Evolutionary conservation across 2,888 invertebrate species (phyloP).

Genomic region (Geophilus truncorum): DNA sequence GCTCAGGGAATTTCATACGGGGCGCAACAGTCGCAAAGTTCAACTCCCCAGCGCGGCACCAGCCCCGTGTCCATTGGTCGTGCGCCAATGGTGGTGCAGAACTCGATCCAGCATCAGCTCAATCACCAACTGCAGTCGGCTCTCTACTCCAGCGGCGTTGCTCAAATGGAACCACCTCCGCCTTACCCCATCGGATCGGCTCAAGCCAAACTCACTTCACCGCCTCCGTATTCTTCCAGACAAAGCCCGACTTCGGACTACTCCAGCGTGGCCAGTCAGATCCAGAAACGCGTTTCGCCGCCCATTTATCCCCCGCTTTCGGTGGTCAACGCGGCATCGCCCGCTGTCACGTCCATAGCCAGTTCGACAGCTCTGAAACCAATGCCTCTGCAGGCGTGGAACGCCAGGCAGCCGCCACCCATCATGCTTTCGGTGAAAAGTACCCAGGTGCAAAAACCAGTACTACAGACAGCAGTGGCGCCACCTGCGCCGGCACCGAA

Average conservation of each 20-base stretch:
- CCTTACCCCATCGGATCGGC: slow-evolving; percentile 53
- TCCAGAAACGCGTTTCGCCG: not conserved
- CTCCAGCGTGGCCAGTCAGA: slow-evolving; percentile 33
- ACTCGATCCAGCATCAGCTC: slow-evolving; percentile 65
- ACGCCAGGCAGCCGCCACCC: slow-evolving; percentile 81
- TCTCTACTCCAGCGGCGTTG: not conserved
- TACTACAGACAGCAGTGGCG: slow-evolving; percentile 91
- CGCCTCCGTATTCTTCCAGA: slow-evolving; percentile 69
- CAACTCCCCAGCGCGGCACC: slow-evolving; percentile 44
- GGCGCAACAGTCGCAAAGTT: slow-evolving; percentile 40
- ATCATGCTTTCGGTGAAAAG: slow-evolving; percentile 96
- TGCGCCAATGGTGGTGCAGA: slow-evolving; percentile 69
- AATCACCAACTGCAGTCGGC: slow-evolving; percentile 75
- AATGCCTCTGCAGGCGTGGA: slow-evolving; percentile 77
- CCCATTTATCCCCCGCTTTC: slow-evolving; percentile 10
- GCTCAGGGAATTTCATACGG: not conserved
- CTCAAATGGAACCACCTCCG: slow-evolving; percentile 61
- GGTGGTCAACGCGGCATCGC: slow-evolving; percentile 47
- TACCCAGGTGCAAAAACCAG: slow-evolving; percentile 91
- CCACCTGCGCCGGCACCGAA: slow-evolving; percentile 58
- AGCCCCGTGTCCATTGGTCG: slow-evolving; percentile 65
- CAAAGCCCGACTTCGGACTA: slow-evolving; percentile 80
- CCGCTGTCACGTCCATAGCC: slow-evolving; percentile 33
- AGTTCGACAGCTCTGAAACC: slow-evolving; percentile 39
- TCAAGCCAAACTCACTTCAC: slow-evolving; percentile 51